Conservation (phyloP, 2,888 invertebrate species). For the Halocaridina rubra region DNA sequence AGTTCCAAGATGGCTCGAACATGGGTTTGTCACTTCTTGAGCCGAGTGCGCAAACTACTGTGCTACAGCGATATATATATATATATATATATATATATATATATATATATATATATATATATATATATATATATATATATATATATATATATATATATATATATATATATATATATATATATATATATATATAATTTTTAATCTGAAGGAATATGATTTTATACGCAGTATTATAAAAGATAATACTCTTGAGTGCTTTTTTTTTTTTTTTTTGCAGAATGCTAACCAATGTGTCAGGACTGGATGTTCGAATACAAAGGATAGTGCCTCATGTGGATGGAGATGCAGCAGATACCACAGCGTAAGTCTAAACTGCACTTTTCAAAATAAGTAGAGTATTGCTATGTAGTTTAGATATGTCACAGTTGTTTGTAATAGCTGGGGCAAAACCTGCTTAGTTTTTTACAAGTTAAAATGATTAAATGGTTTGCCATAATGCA, state of each 20-base stretch:
- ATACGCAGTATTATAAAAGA: background rate
- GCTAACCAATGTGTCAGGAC: conserved; percentile 80
- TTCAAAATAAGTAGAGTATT: no score
- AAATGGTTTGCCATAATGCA: no score
- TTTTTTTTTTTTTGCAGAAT: conserved; percentile 69
- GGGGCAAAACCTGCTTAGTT: no score
- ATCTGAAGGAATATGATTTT: background rate
- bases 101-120: background rate
- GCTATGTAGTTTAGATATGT: no score
- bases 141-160: background rate
- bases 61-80: no score
- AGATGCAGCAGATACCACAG: conserved; percentile 74
- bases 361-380: no score
- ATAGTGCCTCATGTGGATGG: conserved; percentile 80
- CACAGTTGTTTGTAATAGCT: no score
- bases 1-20: no score
- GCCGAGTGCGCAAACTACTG: no score
- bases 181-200: background rate
- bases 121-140: background rate
- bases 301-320: conserved; percentile 82
- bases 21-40: no score
- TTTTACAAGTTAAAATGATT: no score
- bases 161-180: background rate
- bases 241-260: background rate
- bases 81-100: background rate